Evolutionary conservation across 2,888 invertebrate species (phyloP).

Genomic region (Digitonthophagus gazella): DNA sequence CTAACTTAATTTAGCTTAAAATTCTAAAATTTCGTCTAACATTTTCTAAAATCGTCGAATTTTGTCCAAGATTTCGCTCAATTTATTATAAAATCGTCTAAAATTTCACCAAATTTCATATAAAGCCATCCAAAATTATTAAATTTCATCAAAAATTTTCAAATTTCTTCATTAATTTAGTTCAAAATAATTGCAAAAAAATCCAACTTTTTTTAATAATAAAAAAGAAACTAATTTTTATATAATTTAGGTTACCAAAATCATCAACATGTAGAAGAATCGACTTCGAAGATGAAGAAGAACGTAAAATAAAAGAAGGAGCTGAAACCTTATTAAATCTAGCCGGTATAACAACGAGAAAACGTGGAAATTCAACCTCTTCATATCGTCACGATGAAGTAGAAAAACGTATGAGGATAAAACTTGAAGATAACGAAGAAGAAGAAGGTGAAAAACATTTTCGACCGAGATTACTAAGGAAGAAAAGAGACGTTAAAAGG

Average conservation of each 20-base stretch:
- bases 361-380: constrained; percentile 38
- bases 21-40: no score
- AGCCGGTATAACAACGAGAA: constrained; percentile 57
- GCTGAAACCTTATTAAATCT: constrained; percentile 76
- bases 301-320: constrained; percentile 72
- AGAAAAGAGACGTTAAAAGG: constrained; percentile 29
- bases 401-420: constrained; percentile 21
- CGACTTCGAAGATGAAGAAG: constrained; percentile 61
- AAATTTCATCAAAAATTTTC: no score
- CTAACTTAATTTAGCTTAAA: no score
- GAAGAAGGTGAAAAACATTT: constrained; percentile 40
- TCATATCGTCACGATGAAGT: constrained; percentile 11
- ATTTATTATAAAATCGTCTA: no score
- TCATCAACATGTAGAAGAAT: constrained; percentile 43
- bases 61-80: no score
- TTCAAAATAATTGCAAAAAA: no score
- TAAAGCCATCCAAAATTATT: no score
- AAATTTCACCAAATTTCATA: no score
- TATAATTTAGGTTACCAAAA: constrained; percentile 34
- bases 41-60: no score
- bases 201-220: neutral
- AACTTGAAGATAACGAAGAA: constrained; percentile 24
- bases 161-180: no score
- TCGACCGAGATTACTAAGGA: constrained; percentile 45
- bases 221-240: constrained; percentile 16